phyloP scores from a whole-genome alignment of 2,797 vertebrate genomes.

The Halcyon leucocephala region DNA sequence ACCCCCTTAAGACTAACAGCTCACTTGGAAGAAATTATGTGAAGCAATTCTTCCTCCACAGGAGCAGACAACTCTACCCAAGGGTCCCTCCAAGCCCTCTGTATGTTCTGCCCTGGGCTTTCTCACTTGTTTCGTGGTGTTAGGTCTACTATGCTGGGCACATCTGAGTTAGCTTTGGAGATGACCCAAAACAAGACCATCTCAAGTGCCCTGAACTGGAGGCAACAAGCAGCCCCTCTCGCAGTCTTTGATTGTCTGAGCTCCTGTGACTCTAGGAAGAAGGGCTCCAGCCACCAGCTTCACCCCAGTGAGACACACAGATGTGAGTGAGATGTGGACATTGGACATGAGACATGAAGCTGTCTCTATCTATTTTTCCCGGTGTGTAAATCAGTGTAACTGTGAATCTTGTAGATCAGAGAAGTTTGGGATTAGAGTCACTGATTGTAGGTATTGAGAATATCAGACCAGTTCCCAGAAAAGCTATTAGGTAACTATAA shows the following conservation, averaged over 20 bases:
- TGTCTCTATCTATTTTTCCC: background rate
- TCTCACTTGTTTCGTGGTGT: background rate
- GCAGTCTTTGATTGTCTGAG: background rate
- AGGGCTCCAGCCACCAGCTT: background rate
- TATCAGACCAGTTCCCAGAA: background rate
- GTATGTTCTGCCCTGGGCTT: background rate
- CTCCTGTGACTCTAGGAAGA: background rate
- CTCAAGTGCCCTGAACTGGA: background rate
- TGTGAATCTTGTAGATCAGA: background rate
- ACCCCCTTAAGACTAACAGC: background rate
- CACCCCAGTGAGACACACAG: background rate
- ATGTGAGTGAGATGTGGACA: background rate
- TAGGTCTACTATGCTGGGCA: background rate
- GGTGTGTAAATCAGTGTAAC: background rate
- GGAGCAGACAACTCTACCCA: background rate
- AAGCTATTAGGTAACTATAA: background rate
- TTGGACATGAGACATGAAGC: accelerated
- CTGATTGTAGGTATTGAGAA: accelerated
- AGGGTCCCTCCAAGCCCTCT: background rate
- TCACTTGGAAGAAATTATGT: background rate
- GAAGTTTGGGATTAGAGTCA: background rate
- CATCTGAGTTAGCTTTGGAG: background rate
- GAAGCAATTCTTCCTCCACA: background rate
- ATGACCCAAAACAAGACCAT: background rate
- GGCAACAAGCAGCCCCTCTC: background rate